Conservation (phyloP, 2,888 invertebrate genomes). For the Drosophila meridiana region DNA sequence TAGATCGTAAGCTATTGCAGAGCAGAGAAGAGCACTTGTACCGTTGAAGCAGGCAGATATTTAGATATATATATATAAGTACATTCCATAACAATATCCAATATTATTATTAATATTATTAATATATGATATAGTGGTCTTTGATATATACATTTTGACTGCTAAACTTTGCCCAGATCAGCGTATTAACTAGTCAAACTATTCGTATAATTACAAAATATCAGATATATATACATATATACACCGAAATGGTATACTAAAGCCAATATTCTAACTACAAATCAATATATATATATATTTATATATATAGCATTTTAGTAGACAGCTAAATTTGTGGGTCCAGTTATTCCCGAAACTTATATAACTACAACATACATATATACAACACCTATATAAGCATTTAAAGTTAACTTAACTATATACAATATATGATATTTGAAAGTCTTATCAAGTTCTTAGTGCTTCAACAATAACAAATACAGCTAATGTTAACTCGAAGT, state of each 20-base stretch:
- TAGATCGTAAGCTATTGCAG: slow-evolving; percentile 74
- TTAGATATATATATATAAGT: not conserved
- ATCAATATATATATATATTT: slow-evolving; percentile 8
- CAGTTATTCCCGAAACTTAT: slow-evolving; percentile 47
- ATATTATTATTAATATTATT: not conserved
- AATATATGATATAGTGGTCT: not conserved
- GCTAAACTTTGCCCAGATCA: slow-evolving; percentile 33
- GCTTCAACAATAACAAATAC: slow-evolving; percentile 37
- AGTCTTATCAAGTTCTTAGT: slow-evolving; percentile 36
- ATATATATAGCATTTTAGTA: slow-evolving; percentile 18
- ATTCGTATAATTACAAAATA: slow-evolving; percentile 11
- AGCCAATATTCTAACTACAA: slow-evolving; percentile 65
- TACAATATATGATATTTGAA: slow-evolving; percentile 39
- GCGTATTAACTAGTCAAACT: slow-evolving; percentile 17
- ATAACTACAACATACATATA: slow-evolving; percentile 15
- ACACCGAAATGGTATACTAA: slow-evolving; percentile 31
- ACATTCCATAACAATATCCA: not conserved
- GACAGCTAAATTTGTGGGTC: slow-evolving; percentile 65
- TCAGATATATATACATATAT: slow-evolving; percentile 2
- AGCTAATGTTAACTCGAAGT: slow-evolving; percentile 57
- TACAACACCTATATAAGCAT: slow-evolving; percentile 18
- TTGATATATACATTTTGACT: slow-evolving; percentile 13
- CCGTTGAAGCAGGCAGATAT: slow-evolving; percentile 53
- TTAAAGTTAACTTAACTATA: slow-evolving; percentile 27
- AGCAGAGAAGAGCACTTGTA: slow-evolving; percentile 75